phyloP scores from a whole-genome alignment of 2,797 vertebrate genomes.

The Forpus xanthops region DNA sequence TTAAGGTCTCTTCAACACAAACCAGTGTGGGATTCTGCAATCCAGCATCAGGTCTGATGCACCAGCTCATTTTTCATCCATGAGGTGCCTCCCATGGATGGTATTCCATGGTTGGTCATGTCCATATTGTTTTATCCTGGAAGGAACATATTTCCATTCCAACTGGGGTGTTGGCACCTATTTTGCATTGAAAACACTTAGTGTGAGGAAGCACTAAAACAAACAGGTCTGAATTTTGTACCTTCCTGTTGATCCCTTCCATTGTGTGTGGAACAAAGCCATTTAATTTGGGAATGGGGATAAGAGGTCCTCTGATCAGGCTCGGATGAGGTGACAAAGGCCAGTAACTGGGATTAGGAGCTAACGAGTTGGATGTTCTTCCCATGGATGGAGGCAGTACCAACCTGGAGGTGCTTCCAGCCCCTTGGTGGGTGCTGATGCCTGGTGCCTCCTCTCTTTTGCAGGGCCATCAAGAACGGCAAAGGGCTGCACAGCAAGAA shows the following conservation, averaged over 20 bases:
- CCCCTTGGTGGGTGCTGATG: neutral
- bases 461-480: conserved; percentile 94
- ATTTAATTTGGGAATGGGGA: conserved; percentile 15
- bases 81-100: neutral
- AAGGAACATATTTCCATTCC: conserved; percentile 55
- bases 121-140: conserved; percentile 9
- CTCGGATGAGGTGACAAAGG: neutral
- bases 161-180: neutral
- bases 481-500: conserved; percentile 99
- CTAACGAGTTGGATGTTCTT: neutral
- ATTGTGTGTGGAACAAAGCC: neutral
- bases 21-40: neutral
- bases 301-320: neutral
- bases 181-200: conserved; percentile 63
- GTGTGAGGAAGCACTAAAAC: conserved; percentile 39
- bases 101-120: neutral
- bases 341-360: neutral
- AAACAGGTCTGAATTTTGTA: conserved; percentile 15
- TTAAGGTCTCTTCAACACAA: neutral
- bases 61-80: neutral
- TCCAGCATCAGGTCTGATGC: neutral
- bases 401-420: neutral
- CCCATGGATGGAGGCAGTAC: neutral
- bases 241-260: conserved; percentile 9
- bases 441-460: neutral